Percentiles rank a stretch among this genome's conserved stretches.
These are phyloP conservation scores for Plecotus auritus DNA, from an alignment of 2,113 vertebrate species.

Conservation along the genomic window DNA sequence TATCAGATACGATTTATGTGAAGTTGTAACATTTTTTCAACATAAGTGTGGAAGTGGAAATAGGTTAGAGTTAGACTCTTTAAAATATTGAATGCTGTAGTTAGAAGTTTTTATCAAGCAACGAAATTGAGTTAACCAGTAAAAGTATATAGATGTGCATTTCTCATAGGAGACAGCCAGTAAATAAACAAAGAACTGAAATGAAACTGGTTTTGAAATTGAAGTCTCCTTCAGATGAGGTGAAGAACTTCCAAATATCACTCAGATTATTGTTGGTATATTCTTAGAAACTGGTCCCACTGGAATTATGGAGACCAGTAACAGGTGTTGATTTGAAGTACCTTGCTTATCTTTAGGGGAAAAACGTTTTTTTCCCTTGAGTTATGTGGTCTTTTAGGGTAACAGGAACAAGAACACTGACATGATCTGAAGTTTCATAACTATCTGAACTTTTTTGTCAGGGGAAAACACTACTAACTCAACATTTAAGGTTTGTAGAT, in stretches of 20 bases:
- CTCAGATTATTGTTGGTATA: background rate
- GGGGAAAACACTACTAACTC: background rate
- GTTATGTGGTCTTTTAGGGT: background rate
- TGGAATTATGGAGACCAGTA: background rate
- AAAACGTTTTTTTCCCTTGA: background rate
- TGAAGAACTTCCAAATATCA: background rate
- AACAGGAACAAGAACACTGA: background rate
- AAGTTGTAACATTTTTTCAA: background rate
- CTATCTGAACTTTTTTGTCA: background rate
- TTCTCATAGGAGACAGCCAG: background rate
- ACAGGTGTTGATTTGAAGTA: background rate
- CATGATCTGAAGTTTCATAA: background rate
- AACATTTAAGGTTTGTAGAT: background rate
- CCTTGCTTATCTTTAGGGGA: background rate
- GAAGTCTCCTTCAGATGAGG: background rate
- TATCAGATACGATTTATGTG: constrained; percentile 9
- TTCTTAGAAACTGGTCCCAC: background rate
- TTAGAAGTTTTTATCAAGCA: background rate
- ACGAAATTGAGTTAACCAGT: background rate
- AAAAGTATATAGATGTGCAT: background rate
- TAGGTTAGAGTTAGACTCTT: background rate
- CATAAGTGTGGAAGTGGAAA: background rate
- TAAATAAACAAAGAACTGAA: constrained; percentile 3
- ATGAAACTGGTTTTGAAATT: constrained; percentile 11
- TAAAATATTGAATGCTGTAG: background rate